A percentile compares a stretch with the other conserved stretches of the same genome.
phyloP scores from a whole-genome alignment of 30 jellyfish, hydroid and myxozoan species.

The Aurelia aurita region DNA sequence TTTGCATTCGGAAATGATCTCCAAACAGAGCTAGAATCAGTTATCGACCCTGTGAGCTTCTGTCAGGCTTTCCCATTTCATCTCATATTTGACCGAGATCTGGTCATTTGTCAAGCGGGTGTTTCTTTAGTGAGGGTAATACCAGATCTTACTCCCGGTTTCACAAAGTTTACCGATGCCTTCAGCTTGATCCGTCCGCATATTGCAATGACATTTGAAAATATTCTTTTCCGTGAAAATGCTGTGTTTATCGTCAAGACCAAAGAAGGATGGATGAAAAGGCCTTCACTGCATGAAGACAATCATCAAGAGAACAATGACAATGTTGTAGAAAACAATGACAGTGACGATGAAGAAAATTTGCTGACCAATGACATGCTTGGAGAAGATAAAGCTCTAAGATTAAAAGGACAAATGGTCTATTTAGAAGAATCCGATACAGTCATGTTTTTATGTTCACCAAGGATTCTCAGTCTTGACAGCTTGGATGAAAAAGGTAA shows the following conservation, averaged over 20 bases:
- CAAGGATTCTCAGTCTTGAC: slow-evolving; percentile 83
- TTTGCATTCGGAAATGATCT: slow-evolving; percentile 14
- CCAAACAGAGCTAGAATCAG: slow-evolving; percentile 64
- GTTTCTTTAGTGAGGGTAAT: slow-evolving; percentile 67
- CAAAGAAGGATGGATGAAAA: slow-evolving; percentile 53
- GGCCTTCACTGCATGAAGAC: slow-evolving; percentile 66
- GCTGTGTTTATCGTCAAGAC: slow-evolving; percentile 78
- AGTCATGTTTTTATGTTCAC: slow-evolving; percentile 74
- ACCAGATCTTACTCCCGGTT: slow-evolving; percentile 74
- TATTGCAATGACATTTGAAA: slow-evolving; percentile 56
- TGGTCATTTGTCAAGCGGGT: slow-evolving; percentile 86
- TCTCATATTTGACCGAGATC: slow-evolving; percentile 71
- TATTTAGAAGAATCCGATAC: slow-evolving; percentile 75
- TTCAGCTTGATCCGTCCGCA: slow-evolving; percentile 77
- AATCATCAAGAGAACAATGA: background rate
- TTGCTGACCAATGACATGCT: slow-evolving; percentile 25
- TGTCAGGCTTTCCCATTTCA: slow-evolving; percentile 87
- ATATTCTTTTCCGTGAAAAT: slow-evolving; percentile 62
- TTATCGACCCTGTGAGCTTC: slow-evolving; percentile 73
- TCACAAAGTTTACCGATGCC: slow-evolving; percentile 62
- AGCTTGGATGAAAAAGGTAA: slow-evolving; percentile 88
- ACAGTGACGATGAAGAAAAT: slow-evolving; percentile 24
- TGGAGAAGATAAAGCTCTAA: slow-evolving; percentile 56
- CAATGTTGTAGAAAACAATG: slow-evolving; percentile 1
- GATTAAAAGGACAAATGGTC: slow-evolving; percentile 92